phyloP scores from a whole-genome alignment of 2,113 vertebrate genomes.

The Carlito syrichta region DNA sequence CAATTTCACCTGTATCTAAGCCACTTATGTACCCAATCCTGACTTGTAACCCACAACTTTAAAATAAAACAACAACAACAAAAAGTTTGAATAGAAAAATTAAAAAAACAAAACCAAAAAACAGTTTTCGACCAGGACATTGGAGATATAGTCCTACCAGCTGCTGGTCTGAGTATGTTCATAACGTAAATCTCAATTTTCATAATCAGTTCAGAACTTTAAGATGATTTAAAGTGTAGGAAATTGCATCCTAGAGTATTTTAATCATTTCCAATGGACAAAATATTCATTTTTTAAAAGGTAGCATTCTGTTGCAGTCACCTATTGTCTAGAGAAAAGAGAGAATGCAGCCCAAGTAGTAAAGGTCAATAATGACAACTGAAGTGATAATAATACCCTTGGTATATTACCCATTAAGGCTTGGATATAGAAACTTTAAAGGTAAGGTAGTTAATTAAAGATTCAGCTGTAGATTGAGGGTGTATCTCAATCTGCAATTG shows the following conservation, averaged over 20 bases:
- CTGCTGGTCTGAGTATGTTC: not conserved
- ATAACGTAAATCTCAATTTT: not conserved
- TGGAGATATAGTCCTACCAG: not conserved
- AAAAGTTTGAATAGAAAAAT: no score
- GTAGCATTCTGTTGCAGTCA: not conserved
- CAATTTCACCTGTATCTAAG: no score
- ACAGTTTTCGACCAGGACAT: not conserved
- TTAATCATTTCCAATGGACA: not conserved
- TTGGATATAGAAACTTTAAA: not conserved
- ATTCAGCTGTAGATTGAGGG: not conserved
- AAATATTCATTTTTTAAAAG: constrained; percentile 14
- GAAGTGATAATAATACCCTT: not conserved
- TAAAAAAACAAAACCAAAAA: no score
- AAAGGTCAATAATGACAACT: not conserved
- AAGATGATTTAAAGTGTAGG: not conserved
- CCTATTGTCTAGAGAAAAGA: not conserved
- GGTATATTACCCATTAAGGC: not conserved
- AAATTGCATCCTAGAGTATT: not conserved
- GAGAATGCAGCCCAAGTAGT: not conserved
- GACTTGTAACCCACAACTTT: no score
- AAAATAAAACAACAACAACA: no score
- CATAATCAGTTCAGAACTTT: not conserved
- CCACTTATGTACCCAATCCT: no score
- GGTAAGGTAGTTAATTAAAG: not conserved
- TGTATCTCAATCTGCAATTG: not conserved